Evolutionary conservation across 2,113 vertebrate genomes (phyloP), one percentile per base, ranked within the genome.

Genomic region (Struthio camelus): DNA sequence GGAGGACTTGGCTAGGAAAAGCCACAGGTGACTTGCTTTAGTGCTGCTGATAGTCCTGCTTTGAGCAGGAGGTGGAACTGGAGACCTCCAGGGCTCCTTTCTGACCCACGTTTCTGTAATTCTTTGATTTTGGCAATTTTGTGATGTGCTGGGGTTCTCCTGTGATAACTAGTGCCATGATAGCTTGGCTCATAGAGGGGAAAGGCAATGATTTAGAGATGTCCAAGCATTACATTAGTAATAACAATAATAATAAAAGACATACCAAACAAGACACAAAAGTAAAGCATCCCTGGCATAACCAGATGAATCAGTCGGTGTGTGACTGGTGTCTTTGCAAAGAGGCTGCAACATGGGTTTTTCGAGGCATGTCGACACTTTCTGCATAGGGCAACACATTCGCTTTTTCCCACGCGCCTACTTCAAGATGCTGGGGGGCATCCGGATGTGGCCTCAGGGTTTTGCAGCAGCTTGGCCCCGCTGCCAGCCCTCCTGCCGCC

Each of bases 401-500:
- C 4, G 0, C 5, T 6, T 3, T 42, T 36, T n/a, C 24, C 24
- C n/a, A 25, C 46, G 7, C 2, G 0, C 13, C 18, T 5, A 11
- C 28, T n/a, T 17, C 23, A 5, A 30, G 53, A 54, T 54, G 53
- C 23, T 23, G 8, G 34, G 12, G 24, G 61, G 53, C 5, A 11
- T 54, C 30, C 28, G 61, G 46, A 53, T 38, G 53, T 0, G 2
- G 59, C 14, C 1, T 0, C 4, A 11, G 24, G 4, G 16, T 12
- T 38, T 36, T 44, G 28, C 27, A 32, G 44, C 27, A 44, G 28
- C 12, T 27, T 30, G 30, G 40, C 65, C 28, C 17, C 40, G 65
- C 40, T 44, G 25, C 62, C 62, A 65, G 17, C 62, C 40, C 38
- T 40, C 27, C 36, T 40, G 38, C 40, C 12, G 18, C 18, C 46